Conservation (phyloP, 2,888 invertebrate species). For the Pachycephus smyrnensis region DNA sequence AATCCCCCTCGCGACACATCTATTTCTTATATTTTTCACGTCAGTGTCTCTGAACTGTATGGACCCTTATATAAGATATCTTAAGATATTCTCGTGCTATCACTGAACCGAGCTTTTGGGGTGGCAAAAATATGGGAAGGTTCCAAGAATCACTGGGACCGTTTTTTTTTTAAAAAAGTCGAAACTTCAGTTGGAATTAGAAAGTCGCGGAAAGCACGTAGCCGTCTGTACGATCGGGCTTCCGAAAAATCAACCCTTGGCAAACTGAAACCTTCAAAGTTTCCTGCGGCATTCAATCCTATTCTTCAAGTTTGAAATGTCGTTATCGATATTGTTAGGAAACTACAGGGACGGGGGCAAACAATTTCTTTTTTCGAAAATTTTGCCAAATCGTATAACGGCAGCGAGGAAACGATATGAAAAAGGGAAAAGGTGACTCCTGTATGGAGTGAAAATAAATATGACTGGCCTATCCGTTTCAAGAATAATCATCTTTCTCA, state of each 20-base stretch:
- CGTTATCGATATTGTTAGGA: neutral
- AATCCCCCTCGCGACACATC: neutral
- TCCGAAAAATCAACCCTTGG: slow-evolving; percentile 17
- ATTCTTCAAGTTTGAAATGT: neutral
- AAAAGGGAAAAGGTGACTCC: too few species aligned
- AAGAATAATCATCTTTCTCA: neutral
- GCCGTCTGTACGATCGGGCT: neutral
- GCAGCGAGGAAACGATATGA: neutral
- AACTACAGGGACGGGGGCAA: neutral
- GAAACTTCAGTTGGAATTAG: neutral
- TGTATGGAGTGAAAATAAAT: neutral
- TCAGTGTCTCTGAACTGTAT: neutral
- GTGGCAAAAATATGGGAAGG: neutral
- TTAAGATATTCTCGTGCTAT: neutral
- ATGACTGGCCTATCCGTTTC: neutral
- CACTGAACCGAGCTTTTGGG: neutral
- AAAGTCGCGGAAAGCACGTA: neutral
- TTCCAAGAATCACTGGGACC: neutral
- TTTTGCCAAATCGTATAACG: neutral
- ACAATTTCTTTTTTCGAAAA: neutral
- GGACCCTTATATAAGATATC: neutral
- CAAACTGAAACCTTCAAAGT: slow-evolving; percentile 20
- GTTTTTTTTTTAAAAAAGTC: neutral
- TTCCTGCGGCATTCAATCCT: neutral
- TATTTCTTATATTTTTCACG: neutral